Percentiles rank a stretch among this genome's conserved stretches.
Conservation (phyloP, 2,797 vertebrate species). For the Ctenopoma multispine region DNA sequence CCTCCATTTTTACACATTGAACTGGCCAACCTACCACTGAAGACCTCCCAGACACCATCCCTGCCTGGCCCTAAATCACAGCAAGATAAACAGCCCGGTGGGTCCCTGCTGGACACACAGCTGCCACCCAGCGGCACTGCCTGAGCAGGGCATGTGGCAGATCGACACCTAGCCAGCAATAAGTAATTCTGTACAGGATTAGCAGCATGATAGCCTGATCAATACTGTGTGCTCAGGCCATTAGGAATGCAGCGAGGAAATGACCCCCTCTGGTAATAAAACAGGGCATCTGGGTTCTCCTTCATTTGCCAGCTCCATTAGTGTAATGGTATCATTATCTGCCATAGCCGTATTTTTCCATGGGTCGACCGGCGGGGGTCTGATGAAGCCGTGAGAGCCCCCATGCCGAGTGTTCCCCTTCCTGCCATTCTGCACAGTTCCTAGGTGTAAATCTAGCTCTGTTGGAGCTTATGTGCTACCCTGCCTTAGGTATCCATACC, state of each 20-base stretch:
- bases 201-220: conserved; percentile 98
- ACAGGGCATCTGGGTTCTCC: conserved; percentile 94
- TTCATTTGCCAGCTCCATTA: conserved; percentile 99
- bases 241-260: conserved; percentile 97
- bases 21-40: conserved; percentile 74
- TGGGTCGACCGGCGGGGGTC: conserved; percentile 78
- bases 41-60: conserved; percentile 84
- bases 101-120: conserved; percentile 75
- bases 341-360: conserved; percentile 91
- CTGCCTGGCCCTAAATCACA: conserved; percentile 89
- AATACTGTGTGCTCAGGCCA: conserved; percentile 93
- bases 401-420: conserved; percentile 66
- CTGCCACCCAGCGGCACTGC: conserved; percentile 68
- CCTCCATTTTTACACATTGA: conserved; percentile 74
- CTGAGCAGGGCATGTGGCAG: conserved; percentile 71
- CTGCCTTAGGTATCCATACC: conserved; percentile 82
- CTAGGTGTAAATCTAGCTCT: conserved; percentile 81
- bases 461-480: conserved; percentile 70
- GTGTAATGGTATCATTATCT: conserved; percentile 99
- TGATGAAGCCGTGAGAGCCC: conserved; percentile 83
- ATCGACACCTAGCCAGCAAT: conserved; percentile 92
- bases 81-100: conserved; percentile 74
- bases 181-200: conserved; percentile 99
- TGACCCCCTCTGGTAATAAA: conserved; percentile 97
- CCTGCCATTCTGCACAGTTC: conserved; percentile 66